Evolutionary conservation across 2,113 vertebrate species (phyloP).

Genomic region (Grallaria varia): DNA sequence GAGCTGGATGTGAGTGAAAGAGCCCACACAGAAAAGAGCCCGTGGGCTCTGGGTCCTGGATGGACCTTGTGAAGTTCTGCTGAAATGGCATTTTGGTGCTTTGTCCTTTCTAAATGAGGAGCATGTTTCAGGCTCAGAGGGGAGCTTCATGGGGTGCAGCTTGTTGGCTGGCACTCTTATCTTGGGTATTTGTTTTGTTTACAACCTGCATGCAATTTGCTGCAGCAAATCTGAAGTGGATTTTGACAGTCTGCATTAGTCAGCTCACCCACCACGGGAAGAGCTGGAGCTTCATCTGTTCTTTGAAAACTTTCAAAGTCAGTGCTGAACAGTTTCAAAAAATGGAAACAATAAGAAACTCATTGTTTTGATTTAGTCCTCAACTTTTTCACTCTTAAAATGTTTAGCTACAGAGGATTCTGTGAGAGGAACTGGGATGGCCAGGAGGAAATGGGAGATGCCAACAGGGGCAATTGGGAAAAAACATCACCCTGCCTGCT

Average conservation of each 20-base stretch:
- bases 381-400: neutral
- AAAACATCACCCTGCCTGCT: neutral
- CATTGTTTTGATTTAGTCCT: neutral
- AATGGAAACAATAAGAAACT: neutral
- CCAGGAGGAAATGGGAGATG: neutral
- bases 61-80: neutral
- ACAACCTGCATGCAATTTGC: neutral
- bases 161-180: neutral
- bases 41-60: neutral
- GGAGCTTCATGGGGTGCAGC: neutral
- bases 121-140: neutral
- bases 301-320: neutral
- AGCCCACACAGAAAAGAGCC: slow-evolving; percentile 12
- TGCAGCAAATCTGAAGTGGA: neutral
- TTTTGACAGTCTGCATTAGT: neutral
- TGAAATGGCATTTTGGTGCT: neutral
- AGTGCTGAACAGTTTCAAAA: neutral
- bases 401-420: neutral
- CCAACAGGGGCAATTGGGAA: neutral
- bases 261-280: neutral
- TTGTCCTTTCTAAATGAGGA: neutral
- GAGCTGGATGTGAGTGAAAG: neutral
- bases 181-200: neutral
- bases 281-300: neutral
- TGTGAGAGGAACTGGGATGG: neutral